Percentiles rank a stretch among this genome's conserved stretches.
phyloP scores from a whole-genome alignment of 2,113 vertebrate species.

The Sceloporus undulatus region DNA sequence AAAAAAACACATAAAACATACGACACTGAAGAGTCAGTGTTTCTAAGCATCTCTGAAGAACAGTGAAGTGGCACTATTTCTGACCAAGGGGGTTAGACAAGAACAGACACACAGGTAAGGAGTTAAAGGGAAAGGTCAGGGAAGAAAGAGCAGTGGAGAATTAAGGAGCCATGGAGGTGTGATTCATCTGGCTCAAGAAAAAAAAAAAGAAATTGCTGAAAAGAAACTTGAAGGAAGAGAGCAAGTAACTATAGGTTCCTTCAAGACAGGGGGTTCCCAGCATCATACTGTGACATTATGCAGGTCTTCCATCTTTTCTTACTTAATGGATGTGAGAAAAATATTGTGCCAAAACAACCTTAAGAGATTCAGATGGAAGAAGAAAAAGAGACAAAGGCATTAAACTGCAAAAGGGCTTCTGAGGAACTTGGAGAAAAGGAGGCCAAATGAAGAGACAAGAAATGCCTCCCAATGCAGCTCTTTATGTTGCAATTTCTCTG shows the following conservation, averaged over 20 bases:
- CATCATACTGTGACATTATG: not conserved
- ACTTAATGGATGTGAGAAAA: not conserved
- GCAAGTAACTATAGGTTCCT: not conserved
- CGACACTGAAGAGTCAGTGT: slow-evolving; percentile 1
- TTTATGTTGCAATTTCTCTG: not conserved
- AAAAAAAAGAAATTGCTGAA: not conserved
- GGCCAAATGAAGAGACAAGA: not conserved
- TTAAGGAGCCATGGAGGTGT: not conserved
- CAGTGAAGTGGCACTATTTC: not conserved
- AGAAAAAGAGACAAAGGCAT: not conserved
- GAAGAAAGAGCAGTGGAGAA: not conserved
- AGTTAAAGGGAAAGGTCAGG: not conserved
- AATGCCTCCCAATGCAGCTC: too few species aligned
- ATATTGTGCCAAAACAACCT: not conserved
- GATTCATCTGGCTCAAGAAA: not conserved
- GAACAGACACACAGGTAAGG: not conserved
- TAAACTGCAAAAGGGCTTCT: not conserved
- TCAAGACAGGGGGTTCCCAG: not conserved
- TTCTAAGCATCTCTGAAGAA: not conserved
- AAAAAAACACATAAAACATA: not conserved
- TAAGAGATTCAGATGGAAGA: not conserved
- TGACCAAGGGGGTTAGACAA: not conserved
- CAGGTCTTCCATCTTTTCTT: not conserved
- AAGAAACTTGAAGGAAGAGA: not conserved
- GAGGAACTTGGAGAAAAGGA: not conserved